Base-by-base conservation (phyloP, 2,888 invertebrate genomes). In the Drosophila picticornis region DNA sequence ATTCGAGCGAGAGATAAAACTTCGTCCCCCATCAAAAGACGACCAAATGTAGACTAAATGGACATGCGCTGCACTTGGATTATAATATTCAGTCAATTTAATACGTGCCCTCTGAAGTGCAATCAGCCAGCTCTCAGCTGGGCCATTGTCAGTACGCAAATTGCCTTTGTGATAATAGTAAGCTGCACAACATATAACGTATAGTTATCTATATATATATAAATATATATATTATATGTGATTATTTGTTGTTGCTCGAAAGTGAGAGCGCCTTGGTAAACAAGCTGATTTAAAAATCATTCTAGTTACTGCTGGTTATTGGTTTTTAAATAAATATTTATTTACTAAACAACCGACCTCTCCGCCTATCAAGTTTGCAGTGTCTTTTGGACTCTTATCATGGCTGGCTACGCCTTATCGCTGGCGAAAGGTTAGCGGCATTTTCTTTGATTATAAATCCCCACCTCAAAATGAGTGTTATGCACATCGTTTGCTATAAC, bases 391-490 rank as follows among this genome's bases (percentile, higher is more conserved):
- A 25, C 51, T 77, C 40, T 78, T 78, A 77, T 78, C 77, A 51
- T 77, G 13, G 46, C 27, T 52, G 27, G 25, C 22, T 61, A 40
- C 57, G 56, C 38, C 65, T 72, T 80, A 79, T 79, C 79, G 50
- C 62, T 40, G 48, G 56, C 59, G 46, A 64, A 63, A 76, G 80
- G 77, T 80, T 76, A 79, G 76, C 80, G 72, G 60, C 55, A 67
- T 76, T 80, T 80, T 56, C 77, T 80, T 80, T 79, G 77, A 80
- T 75, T 69, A 72, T 57, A 80, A 46, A 9, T 25, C 16, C 16
- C 46, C 53, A 62, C 40, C 60, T 16, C 22, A 75, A 60, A 79
- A 75, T 64, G 53, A 62, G 55, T 53, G 65, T 56, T 36, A 73
- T 78, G 68, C 68, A 60, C 68, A 73, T 65, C 55, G 61, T 56